phyloP scores from a whole-genome alignment of 2,113 vertebrate genomes.

The Sceloporus tristichus region DNA sequence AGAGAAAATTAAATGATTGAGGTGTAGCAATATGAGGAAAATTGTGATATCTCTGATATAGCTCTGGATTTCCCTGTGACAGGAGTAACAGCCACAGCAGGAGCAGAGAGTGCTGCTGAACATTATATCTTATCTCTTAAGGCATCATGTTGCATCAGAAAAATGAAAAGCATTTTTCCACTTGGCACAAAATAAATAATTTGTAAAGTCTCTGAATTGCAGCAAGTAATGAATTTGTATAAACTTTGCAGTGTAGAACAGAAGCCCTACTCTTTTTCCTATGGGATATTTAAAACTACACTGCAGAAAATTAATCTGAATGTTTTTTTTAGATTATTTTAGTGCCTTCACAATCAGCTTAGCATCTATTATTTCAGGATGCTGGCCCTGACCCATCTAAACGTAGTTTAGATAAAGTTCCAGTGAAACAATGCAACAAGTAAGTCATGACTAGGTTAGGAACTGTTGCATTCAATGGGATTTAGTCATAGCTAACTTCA shows the following conservation, averaged over 20 bases:
- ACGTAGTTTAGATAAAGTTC: not conserved
- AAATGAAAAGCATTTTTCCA: constrained; percentile 10
- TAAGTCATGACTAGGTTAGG: not conserved
- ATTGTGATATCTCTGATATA: not conserved
- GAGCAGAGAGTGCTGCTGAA: constrained; percentile 6
- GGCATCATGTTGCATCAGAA: not conserved
- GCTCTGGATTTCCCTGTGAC: not conserved
- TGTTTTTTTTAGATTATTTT: not conserved
- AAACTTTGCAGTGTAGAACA: constrained; percentile 10
- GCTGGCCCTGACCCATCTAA: not conserved
- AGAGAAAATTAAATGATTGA: not conserved
- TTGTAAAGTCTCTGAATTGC: not conserved
- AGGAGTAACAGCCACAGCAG: constrained; percentile 16
- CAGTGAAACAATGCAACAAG: not conserved
- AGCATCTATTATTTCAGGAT: constrained; percentile 4
- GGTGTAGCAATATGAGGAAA: not conserved
- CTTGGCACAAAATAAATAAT: not conserved
- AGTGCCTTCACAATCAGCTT: constrained; percentile 14
- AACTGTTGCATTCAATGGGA: not conserved
- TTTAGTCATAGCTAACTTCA: not conserved
- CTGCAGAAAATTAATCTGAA: not conserved
- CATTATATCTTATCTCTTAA: not conserved
- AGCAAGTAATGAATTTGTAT: constrained; percentile 21
- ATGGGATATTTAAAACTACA: constrained; percentile 7
- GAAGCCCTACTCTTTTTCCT: not conserved